These are phyloP conservation scores for Magallana nippona DNA, from an alignment of 2,888 invertebrate species.

Conservation along the genomic window DNA sequence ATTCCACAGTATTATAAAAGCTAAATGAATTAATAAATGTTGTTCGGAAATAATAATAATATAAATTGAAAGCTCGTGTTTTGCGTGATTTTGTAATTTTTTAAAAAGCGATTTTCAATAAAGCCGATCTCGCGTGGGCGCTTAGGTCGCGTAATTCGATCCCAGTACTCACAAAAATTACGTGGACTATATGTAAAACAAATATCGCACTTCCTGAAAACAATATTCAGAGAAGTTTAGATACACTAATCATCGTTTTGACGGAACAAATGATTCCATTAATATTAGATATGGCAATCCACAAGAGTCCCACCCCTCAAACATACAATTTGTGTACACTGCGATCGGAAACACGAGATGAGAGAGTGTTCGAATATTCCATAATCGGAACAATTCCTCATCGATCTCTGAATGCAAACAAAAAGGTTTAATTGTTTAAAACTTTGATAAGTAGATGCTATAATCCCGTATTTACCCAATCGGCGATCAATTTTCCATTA, in stretches of 20 bases:
- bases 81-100: too few relatives aligned
- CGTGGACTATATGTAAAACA: background rate
- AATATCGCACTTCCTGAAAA: background rate
- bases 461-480: background rate
- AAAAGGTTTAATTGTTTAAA: conserved; percentile 10
- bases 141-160: too few relatives aligned
- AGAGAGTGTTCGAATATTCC: background rate
- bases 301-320: too few relatives aligned
- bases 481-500: background rate
- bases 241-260: background rate
- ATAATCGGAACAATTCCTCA: background rate
- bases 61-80: too few relatives aligned
- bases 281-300: too few relatives aligned
- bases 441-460: background rate
- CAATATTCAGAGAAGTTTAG: background rate
- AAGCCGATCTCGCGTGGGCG: too few relatives aligned
- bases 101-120: too few relatives aligned
- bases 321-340: too few relatives aligned
- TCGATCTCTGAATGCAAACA: background rate
- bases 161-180: background rate
- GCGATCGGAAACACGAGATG: background rate
- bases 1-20: too few relatives aligned
- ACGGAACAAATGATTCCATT: background rate
- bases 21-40: too few relatives aligned
- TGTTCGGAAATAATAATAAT: too few relatives aligned